Evolutionary conservation across 64 coral and sea anemone species (phyloP).

Genomic region (Dendrophyllia cribrosa): DNA sequence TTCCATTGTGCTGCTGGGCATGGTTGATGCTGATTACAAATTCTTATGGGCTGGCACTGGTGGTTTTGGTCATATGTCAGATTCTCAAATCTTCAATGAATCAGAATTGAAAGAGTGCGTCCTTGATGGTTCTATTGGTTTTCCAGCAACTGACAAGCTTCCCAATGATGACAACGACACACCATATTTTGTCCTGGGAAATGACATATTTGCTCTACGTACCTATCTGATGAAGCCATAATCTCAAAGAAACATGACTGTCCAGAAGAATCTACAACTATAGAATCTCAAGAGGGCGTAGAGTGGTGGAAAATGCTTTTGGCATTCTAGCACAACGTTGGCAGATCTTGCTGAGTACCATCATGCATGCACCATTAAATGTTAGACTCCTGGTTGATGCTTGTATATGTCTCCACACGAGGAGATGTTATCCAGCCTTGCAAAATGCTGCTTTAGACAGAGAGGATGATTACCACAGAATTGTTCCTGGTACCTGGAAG

Average conservation of each 20-base stretch:
- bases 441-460: no score
- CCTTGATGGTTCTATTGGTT: neutral
- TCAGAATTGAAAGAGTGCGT: neutral
- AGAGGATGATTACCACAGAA: no score
- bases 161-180: neutral
- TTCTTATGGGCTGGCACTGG: constrained; percentile 30
- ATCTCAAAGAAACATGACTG: neutral
- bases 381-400: constrained; percentile 48
- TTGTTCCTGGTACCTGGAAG: no score
- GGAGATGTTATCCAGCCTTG: no score
- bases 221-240: constrained; percentile 3
- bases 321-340: constrained; percentile 63
- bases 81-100: constrained; percentile 15
- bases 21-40: constrained; percentile 35
- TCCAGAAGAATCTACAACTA: constrained; percentile 5
- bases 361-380: constrained; percentile 35
- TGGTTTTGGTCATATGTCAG: neutral
- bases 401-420: constrained; percentile 45
- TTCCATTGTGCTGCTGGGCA: constrained; percentile 33
- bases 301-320: constrained; percentile 56
- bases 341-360: constrained; percentile 49
- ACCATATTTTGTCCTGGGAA: neutral
- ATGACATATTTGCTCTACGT: constrained; percentile 14
- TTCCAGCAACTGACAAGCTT: neutral
- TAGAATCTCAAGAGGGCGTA: neutral